Evolutionary conservation across 64 coral and sea anemone genomes (phyloP).

Genomic region (Actinia equina): DNA sequence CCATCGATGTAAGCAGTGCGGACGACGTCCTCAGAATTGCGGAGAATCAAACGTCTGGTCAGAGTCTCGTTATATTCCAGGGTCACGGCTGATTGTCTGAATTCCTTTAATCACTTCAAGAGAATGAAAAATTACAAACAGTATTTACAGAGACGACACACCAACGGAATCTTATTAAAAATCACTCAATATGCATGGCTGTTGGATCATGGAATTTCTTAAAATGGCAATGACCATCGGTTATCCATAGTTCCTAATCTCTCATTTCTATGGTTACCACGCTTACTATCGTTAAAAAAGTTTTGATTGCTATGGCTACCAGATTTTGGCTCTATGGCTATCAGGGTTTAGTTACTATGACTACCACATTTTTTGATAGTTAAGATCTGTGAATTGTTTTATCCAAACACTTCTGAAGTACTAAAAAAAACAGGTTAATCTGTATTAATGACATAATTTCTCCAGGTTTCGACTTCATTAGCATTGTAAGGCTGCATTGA

Average conservation of each 20-base stretch:
- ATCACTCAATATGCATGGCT: neutral
- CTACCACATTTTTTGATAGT: no score
- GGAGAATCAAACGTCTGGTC: conserved; percentile 86
- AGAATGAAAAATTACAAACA: neutral
- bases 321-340: no score
- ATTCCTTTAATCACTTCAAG: neutral
- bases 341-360: no score
- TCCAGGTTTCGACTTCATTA: no score
- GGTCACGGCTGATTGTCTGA: conserved; percentile 72
- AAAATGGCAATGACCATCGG: neutral
- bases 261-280: neutral
- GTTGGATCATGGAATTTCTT: neutral
- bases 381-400: no score
- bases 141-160: neutral
- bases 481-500: no score
- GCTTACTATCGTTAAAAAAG: no score
- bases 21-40: conserved; percentile 67
- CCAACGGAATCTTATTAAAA: neutral
- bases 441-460: no score
- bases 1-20: conserved; percentile 68
- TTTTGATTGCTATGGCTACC: no score
- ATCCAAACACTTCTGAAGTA: no score
- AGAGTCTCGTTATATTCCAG: conserved; percentile 75
- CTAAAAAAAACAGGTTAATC: no score
- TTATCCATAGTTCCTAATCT: neutral